These are phyloP conservation scores for Desmophyllum pertusum DNA, from an alignment of 92 coral and sea anemone species.

Conservation along the genomic window DNA sequence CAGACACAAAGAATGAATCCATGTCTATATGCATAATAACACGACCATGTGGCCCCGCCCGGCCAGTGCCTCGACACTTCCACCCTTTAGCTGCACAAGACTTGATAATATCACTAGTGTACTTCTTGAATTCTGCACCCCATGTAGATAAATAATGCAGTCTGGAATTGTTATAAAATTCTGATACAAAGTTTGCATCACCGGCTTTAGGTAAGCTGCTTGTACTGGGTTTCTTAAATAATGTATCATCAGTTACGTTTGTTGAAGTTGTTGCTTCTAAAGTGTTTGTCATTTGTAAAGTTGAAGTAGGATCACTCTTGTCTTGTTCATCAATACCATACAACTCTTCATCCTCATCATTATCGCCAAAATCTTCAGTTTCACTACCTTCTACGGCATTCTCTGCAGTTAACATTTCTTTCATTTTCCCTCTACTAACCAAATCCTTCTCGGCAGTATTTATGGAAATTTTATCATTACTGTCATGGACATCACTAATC, in stretches of 20 bases:
- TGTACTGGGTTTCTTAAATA: background rate
- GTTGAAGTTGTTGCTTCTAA: conserved; percentile 10
- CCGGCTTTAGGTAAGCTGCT: conserved; percentile 75
- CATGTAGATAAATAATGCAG: conserved; percentile 93
- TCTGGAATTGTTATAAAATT: conserved; percentile 90
- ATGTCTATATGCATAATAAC: conserved; percentile 97
- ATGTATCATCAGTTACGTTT: background rate
- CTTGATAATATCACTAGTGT: conserved; percentile 79
- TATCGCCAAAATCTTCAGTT: too few relatives aligned
- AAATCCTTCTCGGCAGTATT: background rate
- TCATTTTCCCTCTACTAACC: background rate
- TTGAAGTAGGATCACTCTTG: background rate
- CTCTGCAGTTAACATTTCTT: background rate
- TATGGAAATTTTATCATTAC: background rate
- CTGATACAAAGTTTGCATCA: conserved; percentile 89
- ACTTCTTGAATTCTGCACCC: conserved; percentile 95
- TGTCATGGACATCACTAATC: background rate
- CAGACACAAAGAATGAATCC: conserved; percentile 98
- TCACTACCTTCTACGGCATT: background rate
- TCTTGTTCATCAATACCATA: background rate
- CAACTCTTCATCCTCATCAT: background rate
- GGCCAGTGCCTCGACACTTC: conserved; percentile 49
- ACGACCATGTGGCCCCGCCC: conserved; percentile 55
- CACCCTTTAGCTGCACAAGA: conserved; percentile 44
- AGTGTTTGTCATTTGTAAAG: background rate